Evolutionary conservation across 2,888 invertebrate species (phyloP), one percentile per base, ranked within the genome.

Genomic region (Heteropelma amictum): DNA sequence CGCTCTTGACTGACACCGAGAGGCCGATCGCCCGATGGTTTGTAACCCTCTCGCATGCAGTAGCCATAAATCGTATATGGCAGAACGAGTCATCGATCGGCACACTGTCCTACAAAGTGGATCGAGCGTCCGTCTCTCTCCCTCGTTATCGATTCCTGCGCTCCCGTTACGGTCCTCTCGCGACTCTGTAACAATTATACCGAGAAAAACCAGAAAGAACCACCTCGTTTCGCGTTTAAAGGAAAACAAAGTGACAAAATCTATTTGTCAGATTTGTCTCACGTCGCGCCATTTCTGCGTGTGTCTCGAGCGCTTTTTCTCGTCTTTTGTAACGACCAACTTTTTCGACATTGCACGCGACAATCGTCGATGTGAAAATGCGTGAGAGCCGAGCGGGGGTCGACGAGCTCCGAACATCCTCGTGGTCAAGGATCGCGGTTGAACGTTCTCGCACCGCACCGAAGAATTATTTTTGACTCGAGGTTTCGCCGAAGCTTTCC

Each of bases 31-130:
- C n/a, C n/a, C n/a, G n/a, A n/a, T n/a, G n/a, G n/a, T n/a, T n/a
- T n/a, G n/a, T 75, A 74, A 64, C 77, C 72, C 75, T 51, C 71
- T n/a, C n/a, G n/a, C n/a, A n/a, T n/a, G n/a, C 47, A 23, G 21
- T 47, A 56, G 64, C 76, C 77, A 77, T 76, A 78, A 77, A 79
- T 80, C 79, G 72, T 80, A 80, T 79, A 80, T 77, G 77, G 79
- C 63, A 42, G 60, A 38, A 53, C 77, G 79, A 78, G 78, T 79
- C 77, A 78, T 79, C 77, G 69, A 56, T 68, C 77, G 77, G 26
- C 47, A 78, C 75, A 77, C 73, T 75, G 79, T 78, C 78, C 79
- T 69, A 79, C 75, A 77, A 79, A 79, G 72, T 74, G 61, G 51
- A 63, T 45, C 35, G 47, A n/a, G n/a, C n/a, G n/a, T 68, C 58